Conservation (phyloP, 2,888 invertebrate genomes). For the Chloroclysta siterata region DNA sequence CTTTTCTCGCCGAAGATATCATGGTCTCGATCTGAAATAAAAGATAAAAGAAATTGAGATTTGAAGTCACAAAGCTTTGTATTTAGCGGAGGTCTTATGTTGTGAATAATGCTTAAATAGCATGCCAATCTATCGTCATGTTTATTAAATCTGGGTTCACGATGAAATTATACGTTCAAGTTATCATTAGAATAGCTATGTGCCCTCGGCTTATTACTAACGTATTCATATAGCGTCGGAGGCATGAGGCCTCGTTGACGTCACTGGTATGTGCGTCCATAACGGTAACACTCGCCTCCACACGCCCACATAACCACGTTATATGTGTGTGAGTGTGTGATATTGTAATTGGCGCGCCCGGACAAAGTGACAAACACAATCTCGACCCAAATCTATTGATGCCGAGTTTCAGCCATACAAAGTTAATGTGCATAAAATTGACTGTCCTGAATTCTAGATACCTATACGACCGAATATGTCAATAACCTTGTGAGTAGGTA, state of each 20-base stretch:
- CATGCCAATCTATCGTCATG: constrained; percentile 22
- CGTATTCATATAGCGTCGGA: constrained; percentile 76
- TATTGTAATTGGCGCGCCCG: constrained; percentile 70
- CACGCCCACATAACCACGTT: constrained; percentile 53
- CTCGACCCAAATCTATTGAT: constrained; percentile 68
- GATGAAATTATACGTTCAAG: constrained; percentile 37
- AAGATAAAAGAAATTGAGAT: constrained; percentile 42
- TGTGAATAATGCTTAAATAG: constrained; percentile 1
- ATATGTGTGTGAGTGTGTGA: constrained; percentile 57
- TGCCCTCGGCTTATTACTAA: constrained; percentile 68
- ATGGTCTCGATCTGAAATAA: constrained; percentile 81
- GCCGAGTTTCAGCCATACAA: constrained; percentile 31
- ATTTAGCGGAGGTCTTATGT: neutral
- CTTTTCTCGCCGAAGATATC: constrained; percentile 80
- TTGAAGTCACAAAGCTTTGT: neutral
- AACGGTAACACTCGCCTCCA: constrained; percentile 82
- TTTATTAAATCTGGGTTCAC: constrained; percentile 20
- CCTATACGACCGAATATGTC: constrained; percentile 6
- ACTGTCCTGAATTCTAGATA: constrained; percentile 13
- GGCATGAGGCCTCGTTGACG: constrained; percentile 80
- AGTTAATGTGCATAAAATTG: constrained; percentile 24
- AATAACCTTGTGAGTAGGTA: constrained; percentile 8
- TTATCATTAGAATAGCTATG: constrained; percentile 55
- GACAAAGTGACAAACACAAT: constrained; percentile 71
- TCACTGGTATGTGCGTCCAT: constrained; percentile 84